Evolutionary conservation across 2,113 vertebrate genomes (phyloP), one percentile per base, ranked within the genome.

Genomic region (Syrmaticus mikado): DNA sequence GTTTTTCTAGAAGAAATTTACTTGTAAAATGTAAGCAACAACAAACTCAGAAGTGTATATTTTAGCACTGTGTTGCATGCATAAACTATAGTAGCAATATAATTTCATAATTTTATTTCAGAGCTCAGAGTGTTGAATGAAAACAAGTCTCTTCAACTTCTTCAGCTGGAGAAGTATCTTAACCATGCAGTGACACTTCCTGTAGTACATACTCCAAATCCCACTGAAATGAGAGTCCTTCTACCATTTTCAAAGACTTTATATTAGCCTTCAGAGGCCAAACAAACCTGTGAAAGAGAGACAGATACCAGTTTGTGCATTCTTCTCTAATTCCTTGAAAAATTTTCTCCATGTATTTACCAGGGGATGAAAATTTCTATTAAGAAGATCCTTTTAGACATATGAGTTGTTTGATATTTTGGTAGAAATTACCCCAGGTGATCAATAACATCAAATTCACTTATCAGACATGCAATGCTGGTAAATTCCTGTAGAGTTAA

Each of bases 401-500:
- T 57, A 74, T 65, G 64, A 92, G 73, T 62, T 92, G 50, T 83
- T 82, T 92, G 60, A 50, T 87, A 53, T 93, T 95, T 94, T 92
- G 40, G 81, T 86, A 92, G 91, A 90, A 94, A 79, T 83, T 90
- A 87, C 52, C 30, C 50, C 81, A 82, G 86, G 78, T 65, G 50
- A 88, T 90, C 76, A 90, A 84, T 60, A 94, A 80, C 78, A 28
- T 8, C 10, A 90, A 85, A 91, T 89, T 96, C 85, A 94, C 83
- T 86, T 91, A 94, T 91, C 90, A 89, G n/a, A 70, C 91, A 67
- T 57, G 28, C 45, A 18, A 67, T 96, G 92, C 34, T 74, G 72
- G 79, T 90, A 86, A 96, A 91, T 84, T 94, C 92, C 95, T 87
- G 71, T 80, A 80, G 77, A 84, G 25, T 67, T 67, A 82, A 50